Percentiles rank a stretch among this genome's conserved stretches.
Evolutionary conservation across 2,888 invertebrate genomes (phyloP).

Genomic region (Pristionchus mayeri): DNA sequence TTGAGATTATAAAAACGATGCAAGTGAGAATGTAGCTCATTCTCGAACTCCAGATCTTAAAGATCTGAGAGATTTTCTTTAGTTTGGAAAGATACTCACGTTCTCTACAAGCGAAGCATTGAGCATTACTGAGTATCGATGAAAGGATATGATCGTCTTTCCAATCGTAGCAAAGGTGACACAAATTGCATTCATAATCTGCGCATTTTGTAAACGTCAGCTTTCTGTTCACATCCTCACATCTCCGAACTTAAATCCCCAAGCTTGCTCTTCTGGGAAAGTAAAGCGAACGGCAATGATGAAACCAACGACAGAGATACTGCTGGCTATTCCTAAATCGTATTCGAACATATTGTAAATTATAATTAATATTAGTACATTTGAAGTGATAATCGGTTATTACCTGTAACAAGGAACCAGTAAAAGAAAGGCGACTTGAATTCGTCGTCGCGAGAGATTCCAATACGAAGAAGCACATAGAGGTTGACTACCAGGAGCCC

Average conservation of each 20-base stretch:
- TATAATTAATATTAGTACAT: too few species aligned
- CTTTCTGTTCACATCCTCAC: background rate
- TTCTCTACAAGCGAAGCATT: background rate
- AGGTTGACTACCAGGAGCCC: background rate
- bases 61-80: too few species aligned
- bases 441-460: background rate
- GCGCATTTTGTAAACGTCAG: background rate
- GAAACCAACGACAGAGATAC: background rate
- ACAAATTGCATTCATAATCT: background rate
- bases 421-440: slow-evolving; percentile 13
- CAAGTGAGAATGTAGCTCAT: background rate
- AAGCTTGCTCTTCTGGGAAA: background rate
- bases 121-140: background rate
- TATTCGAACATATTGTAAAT: too few species aligned
- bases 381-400: too few species aligned
- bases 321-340: background rate
- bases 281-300: slow-evolving; percentile 2
- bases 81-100: too few species aligned
- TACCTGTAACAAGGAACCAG: background rate
- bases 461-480: background rate
- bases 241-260: slow-evolving; percentile 8
- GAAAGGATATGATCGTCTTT: background rate
- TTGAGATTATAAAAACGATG: background rate
- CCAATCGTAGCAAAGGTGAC: background rate
- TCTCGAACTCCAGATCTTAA: too few species aligned